Conservation (phyloP, 2,113 vertebrate genomes). For the Passer montanus region DNA sequence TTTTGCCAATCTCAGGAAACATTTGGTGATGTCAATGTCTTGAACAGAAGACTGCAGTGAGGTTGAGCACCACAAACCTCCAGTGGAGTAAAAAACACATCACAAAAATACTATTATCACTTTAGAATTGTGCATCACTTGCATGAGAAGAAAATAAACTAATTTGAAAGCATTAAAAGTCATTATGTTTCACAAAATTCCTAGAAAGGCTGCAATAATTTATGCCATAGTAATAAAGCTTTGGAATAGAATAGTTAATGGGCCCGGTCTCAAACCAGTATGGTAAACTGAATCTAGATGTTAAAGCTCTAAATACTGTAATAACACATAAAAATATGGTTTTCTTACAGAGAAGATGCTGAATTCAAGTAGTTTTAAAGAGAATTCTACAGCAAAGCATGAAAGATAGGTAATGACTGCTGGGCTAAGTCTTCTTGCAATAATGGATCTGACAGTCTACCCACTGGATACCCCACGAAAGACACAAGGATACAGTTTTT, state of each 20-base stretch:
- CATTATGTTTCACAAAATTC: not conserved
- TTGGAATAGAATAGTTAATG: not conserved
- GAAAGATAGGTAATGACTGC: not conserved
- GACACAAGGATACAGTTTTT: not conserved
- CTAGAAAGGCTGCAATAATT: not conserved
- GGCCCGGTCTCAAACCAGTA: not conserved
- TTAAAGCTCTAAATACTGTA: not conserved
- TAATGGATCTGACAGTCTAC: constrained; percentile 5
- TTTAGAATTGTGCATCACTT: not conserved
- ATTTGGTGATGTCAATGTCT: not conserved
- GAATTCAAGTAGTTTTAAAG: not conserved
- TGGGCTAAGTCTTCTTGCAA: not conserved
- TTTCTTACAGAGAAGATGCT: not conserved
- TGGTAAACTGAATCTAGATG: not conserved
- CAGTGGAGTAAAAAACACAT: not conserved
- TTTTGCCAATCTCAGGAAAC: not conserved
- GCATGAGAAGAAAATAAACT: not conserved
- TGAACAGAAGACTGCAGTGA: not conserved
- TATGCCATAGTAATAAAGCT: not conserved
- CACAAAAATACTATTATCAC: not conserved
- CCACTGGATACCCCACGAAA: not conserved
- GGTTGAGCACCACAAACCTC: not conserved
- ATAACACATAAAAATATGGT: not conserved
- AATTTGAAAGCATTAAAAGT: not conserved
- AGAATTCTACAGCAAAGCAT: not conserved